Conservation (phyloP, 2,888 invertebrate genomes). For the Eulithis prunata region DNA sequence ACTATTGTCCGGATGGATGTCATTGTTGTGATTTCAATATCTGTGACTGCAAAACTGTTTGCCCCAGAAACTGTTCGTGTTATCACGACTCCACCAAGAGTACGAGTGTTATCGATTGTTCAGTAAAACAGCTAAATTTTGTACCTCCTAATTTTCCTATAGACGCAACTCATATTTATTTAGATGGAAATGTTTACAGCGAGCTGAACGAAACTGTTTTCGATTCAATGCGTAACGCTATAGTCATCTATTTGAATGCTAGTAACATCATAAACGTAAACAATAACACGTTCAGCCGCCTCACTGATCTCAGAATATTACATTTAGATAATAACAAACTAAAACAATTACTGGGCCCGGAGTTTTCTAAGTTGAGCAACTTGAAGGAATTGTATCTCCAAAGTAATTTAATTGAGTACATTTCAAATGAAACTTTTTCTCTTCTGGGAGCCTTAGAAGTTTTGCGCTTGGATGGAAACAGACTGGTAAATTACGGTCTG, state of each 20-base stretch:
- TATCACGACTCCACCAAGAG: constrained; percentile 97
- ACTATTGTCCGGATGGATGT: constrained; percentile 95
- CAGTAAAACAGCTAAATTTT: constrained; percentile 88
- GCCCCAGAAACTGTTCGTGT: constrained; percentile 96
- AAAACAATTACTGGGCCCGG: constrained; percentile 90
- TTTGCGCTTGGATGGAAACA: constrained; percentile 93
- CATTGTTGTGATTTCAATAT: constrained; percentile 98
- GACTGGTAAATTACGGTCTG: constrained; percentile 90
- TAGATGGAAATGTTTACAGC: constrained; percentile 95
- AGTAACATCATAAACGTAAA: constrained; percentile 92
- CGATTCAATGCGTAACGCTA: constrained; percentile 73
- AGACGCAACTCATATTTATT: constrained; percentile 95
- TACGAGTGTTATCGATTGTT: constrained; percentile 96
- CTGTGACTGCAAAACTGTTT: constrained; percentile 97
- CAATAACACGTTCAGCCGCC: constrained; percentile 93
- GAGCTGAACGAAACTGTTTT: constrained; percentile 86
- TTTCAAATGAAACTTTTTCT: constrained; percentile 92
- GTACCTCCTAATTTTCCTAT: constrained; percentile 93
- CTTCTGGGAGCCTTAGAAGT: constrained; percentile 91
- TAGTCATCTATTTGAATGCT: constrained; percentile 92
- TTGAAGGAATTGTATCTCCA: constrained; percentile 94
- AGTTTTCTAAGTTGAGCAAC: constrained; percentile 92
- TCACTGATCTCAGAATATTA: constrained; percentile 89
- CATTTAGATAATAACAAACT: constrained; percentile 95
- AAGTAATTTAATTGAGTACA: constrained; percentile 91